Base-by-base conservation (phyloP, 2,888 invertebrate genomes). In the Laothoe populi region DNA sequence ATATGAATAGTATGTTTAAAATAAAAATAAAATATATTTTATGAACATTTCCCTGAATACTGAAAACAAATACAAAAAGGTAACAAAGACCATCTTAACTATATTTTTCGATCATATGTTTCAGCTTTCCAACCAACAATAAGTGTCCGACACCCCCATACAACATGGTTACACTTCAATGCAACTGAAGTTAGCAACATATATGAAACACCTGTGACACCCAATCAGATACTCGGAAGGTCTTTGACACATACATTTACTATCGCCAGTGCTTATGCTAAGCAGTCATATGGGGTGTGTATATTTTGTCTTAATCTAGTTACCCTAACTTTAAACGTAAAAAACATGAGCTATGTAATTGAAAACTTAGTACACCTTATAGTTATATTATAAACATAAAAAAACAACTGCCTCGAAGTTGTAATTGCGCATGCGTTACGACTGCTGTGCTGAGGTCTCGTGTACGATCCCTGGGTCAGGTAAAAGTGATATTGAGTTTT, bases 241-340 rank as follows among this genome's bases (percentile, higher is more conserved):
- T 95, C 95, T 1, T 79, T 97, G 64, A 85, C 97, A 35, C 96
- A 96, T 82, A 94, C 95, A 44, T 98, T 96, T 86, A 94, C 95
- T 26, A 94, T 95, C 26, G 96, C 97, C n/a, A 94, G 96, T 3
- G 89, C 96, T 31, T 96, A 95, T 77, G 98, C 98, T 0, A 95
- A 95, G 73, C 94, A 95, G 71, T 87, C 94, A 74, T 96, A 95
- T 92, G 97, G 97, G 78, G 95, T 96, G 92, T 85, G 93, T 81
- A 59, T 46, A 5, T 46, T 31, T 31, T 8, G 8, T 31, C 31
- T 1, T 8, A 31, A 31, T 1, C 31, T 31, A 5, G 8, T 31
- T 2, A 31, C 2, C 31, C 8, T 31, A 8, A 31, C 2, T 31
- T 31, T 31, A 26, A 26, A 26, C n/a, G n/a, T n/a, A n/a, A n/a